A percentile compares a stretch with the other conserved stretches of the same genome.
phyloP scores from a whole-genome alignment of 2,797 vertebrate genomes.

The Oreonectes daqikongensis region DNA sequence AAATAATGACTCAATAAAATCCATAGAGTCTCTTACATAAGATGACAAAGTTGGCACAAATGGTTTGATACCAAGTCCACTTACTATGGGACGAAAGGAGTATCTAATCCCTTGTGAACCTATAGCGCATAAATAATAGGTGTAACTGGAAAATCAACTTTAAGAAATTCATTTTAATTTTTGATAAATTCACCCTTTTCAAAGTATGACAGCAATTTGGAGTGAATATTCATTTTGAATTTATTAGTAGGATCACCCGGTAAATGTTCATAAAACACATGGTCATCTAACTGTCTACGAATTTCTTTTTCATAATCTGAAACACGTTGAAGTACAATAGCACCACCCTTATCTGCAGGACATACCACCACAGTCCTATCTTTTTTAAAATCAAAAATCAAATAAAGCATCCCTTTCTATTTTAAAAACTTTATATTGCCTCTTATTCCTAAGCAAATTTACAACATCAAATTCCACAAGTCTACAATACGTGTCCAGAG shows the following conservation, averaged over 20 bases:
- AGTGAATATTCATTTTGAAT: not conserved
- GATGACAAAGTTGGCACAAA: not conserved
- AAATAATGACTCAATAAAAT: conserved; percentile 1
- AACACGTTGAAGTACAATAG: not conserved
- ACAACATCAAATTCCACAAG: too few relatives aligned
- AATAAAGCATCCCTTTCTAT: too few relatives aligned
- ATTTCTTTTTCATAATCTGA: not conserved
- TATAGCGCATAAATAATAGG: not conserved
- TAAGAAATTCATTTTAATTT: not conserved
- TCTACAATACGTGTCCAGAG: too few relatives aligned
- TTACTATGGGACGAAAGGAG: not conserved
- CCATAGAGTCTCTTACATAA: conserved; percentile 3
- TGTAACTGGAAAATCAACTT: not conserved
- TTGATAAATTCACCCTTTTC: not conserved
- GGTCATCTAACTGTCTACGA: not conserved
- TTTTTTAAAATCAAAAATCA: not conserved
- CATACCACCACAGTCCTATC: not conserved
- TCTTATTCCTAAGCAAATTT: too few relatives aligned
- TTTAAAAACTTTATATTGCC: too few relatives aligned
- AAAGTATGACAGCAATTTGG: too few relatives aligned
- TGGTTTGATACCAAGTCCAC: not conserved
- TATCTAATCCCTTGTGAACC: not conserved
- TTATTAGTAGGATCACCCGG: not conserved
- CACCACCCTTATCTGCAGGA: not conserved
- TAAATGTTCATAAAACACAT: not conserved